Conservation (phyloP, 2,888 invertebrate genomes). For the Mongoloraphidia duomilia region DNA sequence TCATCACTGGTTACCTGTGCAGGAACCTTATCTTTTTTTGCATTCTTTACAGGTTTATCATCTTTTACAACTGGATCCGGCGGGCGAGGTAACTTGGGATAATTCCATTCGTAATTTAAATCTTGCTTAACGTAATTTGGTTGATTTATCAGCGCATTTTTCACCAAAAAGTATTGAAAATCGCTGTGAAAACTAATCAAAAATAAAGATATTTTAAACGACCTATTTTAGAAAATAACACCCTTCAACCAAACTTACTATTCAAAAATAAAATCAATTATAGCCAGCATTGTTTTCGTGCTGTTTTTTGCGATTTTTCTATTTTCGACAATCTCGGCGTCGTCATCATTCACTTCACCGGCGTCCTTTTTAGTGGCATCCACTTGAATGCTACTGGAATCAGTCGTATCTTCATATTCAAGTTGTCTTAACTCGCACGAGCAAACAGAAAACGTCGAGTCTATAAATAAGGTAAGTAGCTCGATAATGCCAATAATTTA, state of each 20-base stretch:
- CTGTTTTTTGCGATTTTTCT: not conserved
- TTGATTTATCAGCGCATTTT: conserved; percentile 21
- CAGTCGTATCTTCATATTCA: no score
- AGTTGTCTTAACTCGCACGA: no score
- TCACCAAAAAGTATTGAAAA: conserved; percentile 25
- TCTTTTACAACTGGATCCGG: not conserved
- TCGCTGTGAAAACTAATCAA: conserved; percentile 25
- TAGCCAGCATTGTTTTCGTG: conserved; percentile 13
- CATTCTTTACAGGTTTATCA: not conserved
- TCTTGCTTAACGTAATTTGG: conserved; percentile 24
- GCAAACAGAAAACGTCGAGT: no score
- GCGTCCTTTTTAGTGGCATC: no score
- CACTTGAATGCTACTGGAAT: no score
- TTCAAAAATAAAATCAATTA: conserved; percentile 26
- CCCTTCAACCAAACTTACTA: conserved; percentile 20
- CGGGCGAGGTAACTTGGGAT: conserved; percentile 19
- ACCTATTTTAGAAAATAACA: no score
- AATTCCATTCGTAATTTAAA: conserved; percentile 23
- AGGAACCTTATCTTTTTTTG: not conserved
- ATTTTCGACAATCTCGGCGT: not conserved
- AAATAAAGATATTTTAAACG: not conserved
- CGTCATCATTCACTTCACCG: not conserved
- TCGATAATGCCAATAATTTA: no score
- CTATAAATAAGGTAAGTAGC: no score
- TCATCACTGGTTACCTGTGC: not conserved